These are phyloP conservation scores for Pollenia angustigena DNA, from an alignment of 2,888 invertebrate genomes.

Conservation along the genomic window DNA sequence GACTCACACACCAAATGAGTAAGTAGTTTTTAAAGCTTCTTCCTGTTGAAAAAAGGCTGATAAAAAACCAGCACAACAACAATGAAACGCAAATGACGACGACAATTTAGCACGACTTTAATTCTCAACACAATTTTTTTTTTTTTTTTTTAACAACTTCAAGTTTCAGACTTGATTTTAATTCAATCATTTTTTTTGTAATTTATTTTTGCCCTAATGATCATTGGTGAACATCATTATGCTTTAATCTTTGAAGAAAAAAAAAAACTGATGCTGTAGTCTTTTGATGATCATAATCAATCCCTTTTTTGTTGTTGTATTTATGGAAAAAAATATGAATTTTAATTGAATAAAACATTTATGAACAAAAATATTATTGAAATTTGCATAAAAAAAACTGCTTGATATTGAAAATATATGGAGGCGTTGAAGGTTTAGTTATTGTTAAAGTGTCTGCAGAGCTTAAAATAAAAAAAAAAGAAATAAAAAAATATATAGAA, in stretches of 20 bases:
- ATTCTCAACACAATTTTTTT: conserved; percentile 32
- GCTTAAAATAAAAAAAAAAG: conserved; percentile 76
- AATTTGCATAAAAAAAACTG: conserved; percentile 70
- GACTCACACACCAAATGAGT: conserved; percentile 38
- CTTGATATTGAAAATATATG: conserved; percentile 73
- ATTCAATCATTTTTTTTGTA: conserved; percentile 63
- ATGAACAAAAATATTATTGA: conserved; percentile 49
- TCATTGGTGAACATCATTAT: conserved; percentile 48
- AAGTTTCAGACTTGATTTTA: conserved; percentile 68
- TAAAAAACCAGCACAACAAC: conserved; percentile 38
- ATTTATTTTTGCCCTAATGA: conserved; percentile 38
- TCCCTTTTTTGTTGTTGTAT: conserved; percentile 58
- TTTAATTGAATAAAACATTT: conserved; percentile 66
- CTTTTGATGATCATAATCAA: conserved; percentile 66
- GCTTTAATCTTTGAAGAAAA: neutral
- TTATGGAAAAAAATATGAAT: conserved; percentile 52
- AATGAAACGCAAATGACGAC: conserved; percentile 56
- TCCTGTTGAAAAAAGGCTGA: conserved; percentile 61
- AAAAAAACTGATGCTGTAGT: conserved; percentile 26
- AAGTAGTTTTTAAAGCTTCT: conserved; percentile 50
- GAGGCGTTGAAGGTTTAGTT: conserved; percentile 68
- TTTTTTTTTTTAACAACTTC: conserved; percentile 28
- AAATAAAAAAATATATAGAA: conserved; percentile 70
- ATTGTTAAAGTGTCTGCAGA: conserved; percentile 53
- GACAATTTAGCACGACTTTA: conserved; percentile 60